A percentile compares a stretch with the other conserved stretches of the same genome.
Evolutionary conservation across 1,140 invertebrate genomes (phyloP).

Genomic region (Zaprionus kolodkinae): DNA sequence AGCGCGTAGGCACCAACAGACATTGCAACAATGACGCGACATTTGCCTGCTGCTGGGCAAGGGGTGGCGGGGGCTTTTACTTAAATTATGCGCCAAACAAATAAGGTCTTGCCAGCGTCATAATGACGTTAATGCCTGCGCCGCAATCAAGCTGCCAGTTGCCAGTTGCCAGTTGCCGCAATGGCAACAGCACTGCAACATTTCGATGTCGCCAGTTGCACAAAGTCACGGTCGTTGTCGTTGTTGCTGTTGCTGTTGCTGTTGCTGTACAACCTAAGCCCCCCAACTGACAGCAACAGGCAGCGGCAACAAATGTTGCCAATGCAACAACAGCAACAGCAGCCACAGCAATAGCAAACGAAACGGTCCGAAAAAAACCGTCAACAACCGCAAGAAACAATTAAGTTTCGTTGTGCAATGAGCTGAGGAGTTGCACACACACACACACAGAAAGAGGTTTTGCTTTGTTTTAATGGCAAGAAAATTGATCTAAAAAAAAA

Average conservation of each 20-base stretch:
- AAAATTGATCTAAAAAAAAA: conserved; percentile 18
- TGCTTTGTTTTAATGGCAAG: neutral
- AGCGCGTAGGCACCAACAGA: conserved; percentile 47
- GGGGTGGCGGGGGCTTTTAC: conserved; percentile 41
- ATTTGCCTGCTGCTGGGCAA: conserved; percentile 40
- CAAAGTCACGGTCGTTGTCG: conserved; percentile 66
- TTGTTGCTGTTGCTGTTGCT: conserved; percentile 3
- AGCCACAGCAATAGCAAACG: neutral
- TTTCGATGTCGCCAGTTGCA: conserved; percentile 55
- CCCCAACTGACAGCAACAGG: conserved; percentile 10
- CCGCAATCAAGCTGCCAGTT: conserved; percentile 62
- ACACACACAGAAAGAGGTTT: conserved; percentile 1
- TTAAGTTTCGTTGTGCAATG: conserved; percentile 46
- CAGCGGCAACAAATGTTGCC: conserved; percentile 24
- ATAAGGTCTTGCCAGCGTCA: conserved; percentile 68
- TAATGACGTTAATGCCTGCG: conserved; percentile 63
- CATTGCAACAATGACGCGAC: conserved; percentile 61
- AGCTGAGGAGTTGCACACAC: conserved; percentile 13
- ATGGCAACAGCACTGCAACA: conserved; percentile 24
- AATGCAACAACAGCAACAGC: conserved; percentile 4
- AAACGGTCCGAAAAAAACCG: conserved; percentile 32
- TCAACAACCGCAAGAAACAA: conserved; percentile 55
- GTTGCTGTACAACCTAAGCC: conserved; percentile 14
- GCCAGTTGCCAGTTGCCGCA: conserved; percentile 44
- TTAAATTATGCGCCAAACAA: conserved; percentile 76